Evolutionary conservation across 1,140 invertebrate genomes (phyloP).

Genomic region (Gryllus bimaculatus): DNA sequence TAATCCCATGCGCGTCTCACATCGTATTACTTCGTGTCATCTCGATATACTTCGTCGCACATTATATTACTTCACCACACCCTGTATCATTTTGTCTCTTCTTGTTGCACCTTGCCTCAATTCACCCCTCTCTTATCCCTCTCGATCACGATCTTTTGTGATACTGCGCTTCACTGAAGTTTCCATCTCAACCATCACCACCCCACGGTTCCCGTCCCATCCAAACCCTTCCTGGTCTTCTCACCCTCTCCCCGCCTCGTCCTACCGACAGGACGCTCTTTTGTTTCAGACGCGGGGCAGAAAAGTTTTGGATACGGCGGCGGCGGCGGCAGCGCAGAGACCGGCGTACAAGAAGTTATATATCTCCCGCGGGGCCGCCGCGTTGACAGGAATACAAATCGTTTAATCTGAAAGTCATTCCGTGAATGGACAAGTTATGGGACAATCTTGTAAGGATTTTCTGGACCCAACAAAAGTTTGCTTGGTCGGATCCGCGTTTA

Average conservation of each 20-base stretch:
- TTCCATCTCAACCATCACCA: no score
- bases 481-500: neutral
- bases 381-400: slow-evolving; percentile 4
- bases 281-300: neutral
- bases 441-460: slow-evolving; percentile 1
- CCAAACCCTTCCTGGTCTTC: neutral
- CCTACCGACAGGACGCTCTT: neutral
- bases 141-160: no score
- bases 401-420: neutral
- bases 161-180: no score
- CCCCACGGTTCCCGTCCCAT: no score
- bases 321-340: no score
- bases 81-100: no score
- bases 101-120: no score
- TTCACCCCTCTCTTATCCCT: no score
- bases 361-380: neutral
- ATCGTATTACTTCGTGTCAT: no score
- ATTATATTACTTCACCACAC: no score
- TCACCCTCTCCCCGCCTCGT: neutral
- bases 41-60: no score
- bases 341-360: neutral
- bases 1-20: no score
- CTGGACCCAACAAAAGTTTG: neutral
- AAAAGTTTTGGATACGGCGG: neutral
- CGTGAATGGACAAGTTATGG: neutral